phyloP scores from a whole-genome alignment of 1,140 invertebrate genomes.

The Drosophila burlai region DNA sequence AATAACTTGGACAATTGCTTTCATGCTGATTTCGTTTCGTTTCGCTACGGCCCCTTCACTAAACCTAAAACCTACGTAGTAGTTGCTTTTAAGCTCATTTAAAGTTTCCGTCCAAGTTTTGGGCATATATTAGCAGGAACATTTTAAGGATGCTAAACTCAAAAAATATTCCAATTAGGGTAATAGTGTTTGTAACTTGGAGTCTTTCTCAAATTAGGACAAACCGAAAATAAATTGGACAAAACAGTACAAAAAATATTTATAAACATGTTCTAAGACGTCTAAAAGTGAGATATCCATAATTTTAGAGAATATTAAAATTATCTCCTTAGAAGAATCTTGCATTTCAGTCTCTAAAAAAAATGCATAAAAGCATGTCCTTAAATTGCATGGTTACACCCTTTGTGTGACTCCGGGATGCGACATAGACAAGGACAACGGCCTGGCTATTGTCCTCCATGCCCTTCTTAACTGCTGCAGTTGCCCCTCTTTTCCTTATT shows the following conservation, averaged over 20 bases:
- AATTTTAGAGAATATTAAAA: constrained; percentile 5
- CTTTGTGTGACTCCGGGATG: constrained; percentile 36
- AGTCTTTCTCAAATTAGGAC: not conserved
- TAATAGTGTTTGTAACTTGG: constrained; percentile 31
- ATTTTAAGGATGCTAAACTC: constrained; percentile 41
- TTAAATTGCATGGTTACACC: constrained; percentile 50
- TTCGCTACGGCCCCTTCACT: constrained; percentile 25
- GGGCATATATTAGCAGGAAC: constrained; percentile 52
- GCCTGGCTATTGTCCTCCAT: constrained; percentile 54
- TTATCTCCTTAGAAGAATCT: not conserved
- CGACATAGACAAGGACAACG: constrained; percentile 42
- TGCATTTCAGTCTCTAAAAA: not conserved
- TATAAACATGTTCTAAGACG: not conserved
- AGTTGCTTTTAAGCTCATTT: constrained; percentile 39
- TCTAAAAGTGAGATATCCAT: not conserved
- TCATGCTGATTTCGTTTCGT: constrained; percentile 71
- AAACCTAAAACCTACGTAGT: constrained; percentile 15
- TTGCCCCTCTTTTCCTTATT: constrained; percentile 62
- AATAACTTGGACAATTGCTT: constrained; percentile 73
- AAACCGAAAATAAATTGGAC: not conserved
- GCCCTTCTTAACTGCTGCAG: constrained; percentile 43
- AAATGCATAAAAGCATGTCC: constrained; percentile 43
- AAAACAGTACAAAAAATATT: not conserved
- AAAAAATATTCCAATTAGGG: constrained; percentile 68
- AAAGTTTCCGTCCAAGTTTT: constrained; percentile 60